Conservation (phyloP, 2,888 invertebrate species). For the Volucella zonaria region DNA sequence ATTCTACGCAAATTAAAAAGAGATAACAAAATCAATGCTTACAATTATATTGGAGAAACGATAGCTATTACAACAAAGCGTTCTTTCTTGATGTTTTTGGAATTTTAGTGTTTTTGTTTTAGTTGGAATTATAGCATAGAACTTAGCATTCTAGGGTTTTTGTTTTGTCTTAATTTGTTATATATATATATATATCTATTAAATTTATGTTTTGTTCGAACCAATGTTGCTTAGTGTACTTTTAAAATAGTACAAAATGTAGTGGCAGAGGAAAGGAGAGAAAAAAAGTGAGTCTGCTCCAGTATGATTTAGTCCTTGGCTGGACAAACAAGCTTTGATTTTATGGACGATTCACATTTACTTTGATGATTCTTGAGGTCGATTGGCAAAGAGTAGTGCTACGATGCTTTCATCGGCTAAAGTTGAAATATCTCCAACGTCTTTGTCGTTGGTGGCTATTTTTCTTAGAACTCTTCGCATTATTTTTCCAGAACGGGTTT, state of each 20-base stretch:
- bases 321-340: not conserved
- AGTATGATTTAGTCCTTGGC: conserved; percentile 29
- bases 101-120: conserved; percentile 21
- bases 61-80: conserved; percentile 21
- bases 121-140: conserved; percentile 44
- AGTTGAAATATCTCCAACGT: conserved; percentile 97
- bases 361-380: conserved; percentile 84
- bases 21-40: conserved; percentile 36
- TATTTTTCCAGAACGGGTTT: conserved; percentile 98
- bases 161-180: not conserved
- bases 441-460: conserved; percentile 93
- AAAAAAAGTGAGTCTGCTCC: conserved; percentile 30
- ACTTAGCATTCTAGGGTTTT: conserved; percentile 20
- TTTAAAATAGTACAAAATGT: conserved; percentile 56
- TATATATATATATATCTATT: too few species aligned
- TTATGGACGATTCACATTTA: conserved; percentile 73
- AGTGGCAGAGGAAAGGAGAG: conserved; percentile 51
- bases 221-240: conserved; percentile 11
- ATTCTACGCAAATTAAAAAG: conserved; percentile 54
- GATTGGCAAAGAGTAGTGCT: conserved; percentile 89
- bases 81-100: conserved; percentile 22
- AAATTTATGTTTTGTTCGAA: conserved; percentile 4
- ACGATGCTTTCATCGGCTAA: conserved; percentile 96
- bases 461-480: conserved; percentile 97
- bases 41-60: conserved; percentile 25